Evolutionary conservation across 2,113 vertebrate species (phyloP).

Genomic region (Pimephales promelas): DNA sequence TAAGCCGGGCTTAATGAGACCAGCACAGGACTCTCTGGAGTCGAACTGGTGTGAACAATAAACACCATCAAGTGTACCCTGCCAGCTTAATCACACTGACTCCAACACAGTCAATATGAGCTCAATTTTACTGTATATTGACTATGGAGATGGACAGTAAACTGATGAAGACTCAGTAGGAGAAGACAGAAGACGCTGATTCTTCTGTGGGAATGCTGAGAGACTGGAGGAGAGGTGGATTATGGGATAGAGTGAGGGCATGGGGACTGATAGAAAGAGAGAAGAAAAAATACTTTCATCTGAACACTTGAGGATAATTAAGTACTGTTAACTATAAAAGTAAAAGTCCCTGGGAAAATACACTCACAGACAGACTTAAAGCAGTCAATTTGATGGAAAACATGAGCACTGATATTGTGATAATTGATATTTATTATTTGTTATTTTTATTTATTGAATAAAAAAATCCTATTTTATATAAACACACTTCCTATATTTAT

Average conservation of each 20-base stretch:
- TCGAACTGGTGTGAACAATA: constrained; percentile 41
- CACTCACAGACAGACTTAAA: neutral
- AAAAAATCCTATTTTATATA: too few species aligned
- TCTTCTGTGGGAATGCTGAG: constrained; percentile 28
- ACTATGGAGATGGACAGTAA: constrained; percentile 16
- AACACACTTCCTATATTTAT: too few species aligned
- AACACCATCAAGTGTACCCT: constrained; percentile 18
- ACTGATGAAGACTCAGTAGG: neutral
- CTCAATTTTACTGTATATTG: constrained; percentile 14
- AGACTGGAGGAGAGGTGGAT: neutral
- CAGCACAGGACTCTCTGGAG: constrained; percentile 21
- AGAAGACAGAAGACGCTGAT: neutral
- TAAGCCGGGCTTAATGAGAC: constrained; percentile 53
- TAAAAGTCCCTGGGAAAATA: neutral
- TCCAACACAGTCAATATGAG: constrained; percentile 17
- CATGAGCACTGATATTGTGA: neutral
- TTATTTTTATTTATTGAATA: too few species aligned
- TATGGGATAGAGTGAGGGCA: neutral
- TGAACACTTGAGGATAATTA: constrained; percentile 54
- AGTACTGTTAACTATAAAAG: neutral
- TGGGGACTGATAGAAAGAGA: constrained; percentile 7
- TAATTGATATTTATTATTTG: neutral
- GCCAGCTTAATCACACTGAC: neutral
- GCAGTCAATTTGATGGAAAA: neutral
- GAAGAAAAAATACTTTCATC: constrained; percentile 54